Base-by-base conservation (phyloP, 2,888 invertebrate genomes). In the Aplocera efformata region DNA sequence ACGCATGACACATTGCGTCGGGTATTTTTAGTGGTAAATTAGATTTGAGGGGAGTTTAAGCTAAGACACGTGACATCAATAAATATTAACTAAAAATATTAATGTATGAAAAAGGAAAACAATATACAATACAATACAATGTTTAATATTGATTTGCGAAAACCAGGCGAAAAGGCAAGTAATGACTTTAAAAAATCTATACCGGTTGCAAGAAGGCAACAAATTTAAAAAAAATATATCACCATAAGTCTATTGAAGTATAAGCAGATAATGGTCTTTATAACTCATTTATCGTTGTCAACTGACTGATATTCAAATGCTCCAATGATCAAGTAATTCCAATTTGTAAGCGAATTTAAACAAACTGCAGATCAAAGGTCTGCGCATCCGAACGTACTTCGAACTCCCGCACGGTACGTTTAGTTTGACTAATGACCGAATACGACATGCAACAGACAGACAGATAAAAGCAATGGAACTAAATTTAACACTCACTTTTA, bases 391-490 rank as follows among this genome's bases (percentile, higher is more conserved):
- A 48, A 39, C 47, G 51, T 54, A 54, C 53, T 42, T 24, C 31
- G 32, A 44, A 34, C 44, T 35, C 45, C 32, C 32, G 29, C 58
- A 67, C 58, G 71, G 44, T 58, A 61, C 68, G 64, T 65, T 65
- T 63, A 43, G 39, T 60, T 57, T 68, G 67, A 71, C 57, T 58
- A 67, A 71, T 65, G 63, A 48, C 38, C 42, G 42, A 33, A 47
- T 48, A 41, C 38, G 39, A 55, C 48, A 45, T 50, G 50, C 48
- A 29, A 46, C 58, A 41, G 46, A 64, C 56, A 60, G 55, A 63
- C 54, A 48, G 54, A 51, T 53, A 57, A 44, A 46, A 49, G 45
- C 50, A 51, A 60, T 56, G 58, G 46, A 50, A 68, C 65, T 63
- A 56, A 67, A 67, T 66, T 67, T 59, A 59, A 67, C 58, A 60